These are phyloP conservation scores for Danio choprae DNA, from an alignment of 2,797 vertebrate species.

Conservation along the genomic window DNA sequence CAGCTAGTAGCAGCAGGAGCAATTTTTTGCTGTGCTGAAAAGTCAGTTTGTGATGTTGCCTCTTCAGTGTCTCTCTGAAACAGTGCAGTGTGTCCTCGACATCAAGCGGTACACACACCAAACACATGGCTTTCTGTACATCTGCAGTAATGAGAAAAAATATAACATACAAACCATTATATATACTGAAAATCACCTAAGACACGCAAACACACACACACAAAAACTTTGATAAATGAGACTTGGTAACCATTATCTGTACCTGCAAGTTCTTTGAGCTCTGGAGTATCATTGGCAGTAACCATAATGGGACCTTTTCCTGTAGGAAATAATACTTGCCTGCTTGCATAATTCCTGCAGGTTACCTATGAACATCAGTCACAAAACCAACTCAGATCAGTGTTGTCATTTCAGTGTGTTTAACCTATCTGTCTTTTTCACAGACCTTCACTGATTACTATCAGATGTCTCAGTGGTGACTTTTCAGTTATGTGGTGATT, in stretches of 20 bases:
- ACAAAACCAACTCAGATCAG: not conserved
- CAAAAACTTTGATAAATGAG: not conserved
- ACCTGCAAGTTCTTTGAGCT: slow-evolving; percentile 52
- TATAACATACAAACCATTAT: not conserved
- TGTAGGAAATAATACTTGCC: slow-evolving; percentile 72
- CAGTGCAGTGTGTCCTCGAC: slow-evolving; percentile 84
- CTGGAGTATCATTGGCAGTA: slow-evolving; percentile 6
- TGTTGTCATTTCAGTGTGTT: too few relatives aligned
- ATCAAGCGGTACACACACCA: slow-evolving; percentile 87
- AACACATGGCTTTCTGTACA: slow-evolving; percentile 69
- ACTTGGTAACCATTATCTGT: not conserved
- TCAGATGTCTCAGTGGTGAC: too few relatives aligned
- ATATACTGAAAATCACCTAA: not conserved
- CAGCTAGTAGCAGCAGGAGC: slow-evolving; percentile 83
- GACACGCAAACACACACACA: slow-evolving; percentile 4
- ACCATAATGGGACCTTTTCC: slow-evolving; percentile 40
- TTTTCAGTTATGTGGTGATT: too few relatives aligned
- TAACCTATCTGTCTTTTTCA: too few relatives aligned
- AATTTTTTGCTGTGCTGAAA: slow-evolving; percentile 87
- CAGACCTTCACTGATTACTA: too few relatives aligned
- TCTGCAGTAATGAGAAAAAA: slow-evolving; percentile 72
- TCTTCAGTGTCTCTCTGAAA: slow-evolving; percentile 84
- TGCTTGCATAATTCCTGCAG: slow-evolving; percentile 83
- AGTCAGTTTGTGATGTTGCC: slow-evolving; percentile 76
- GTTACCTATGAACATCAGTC: slow-evolving; percentile 75